Percentiles rank a stretch among this genome's conserved stretches.
phyloP scores from a whole-genome alignment of 2,888 invertebrate genomes.

The Hirtodrosophila cameraria region DNA sequence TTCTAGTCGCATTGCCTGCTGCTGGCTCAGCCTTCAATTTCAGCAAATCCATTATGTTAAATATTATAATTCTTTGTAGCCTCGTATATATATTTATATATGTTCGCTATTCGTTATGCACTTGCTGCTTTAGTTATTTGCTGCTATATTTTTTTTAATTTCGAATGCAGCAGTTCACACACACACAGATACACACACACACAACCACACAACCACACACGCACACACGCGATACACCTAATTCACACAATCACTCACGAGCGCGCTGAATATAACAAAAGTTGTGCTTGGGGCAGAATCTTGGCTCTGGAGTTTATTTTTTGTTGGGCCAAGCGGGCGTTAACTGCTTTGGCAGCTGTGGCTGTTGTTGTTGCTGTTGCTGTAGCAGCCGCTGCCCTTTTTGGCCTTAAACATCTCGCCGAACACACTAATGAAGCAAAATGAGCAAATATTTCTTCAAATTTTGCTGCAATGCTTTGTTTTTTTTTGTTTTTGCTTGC shows the following conservation, averaged over 20 bases:
- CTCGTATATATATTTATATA: constrained; percentile 16
- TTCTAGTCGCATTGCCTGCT: constrained; percentile 30
- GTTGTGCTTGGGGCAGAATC: constrained; percentile 16
- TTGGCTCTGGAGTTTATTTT: constrained; percentile 12
- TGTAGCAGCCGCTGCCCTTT: constrained; percentile 42
- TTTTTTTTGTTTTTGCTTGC: too few species aligned
- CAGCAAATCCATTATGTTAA: constrained; percentile 72
- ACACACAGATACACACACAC: constrained; percentile 19
- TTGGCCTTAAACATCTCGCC: constrained; percentile 59
- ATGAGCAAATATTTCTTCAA: constrained; percentile 71
- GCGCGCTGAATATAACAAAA: constrained; percentile 22
- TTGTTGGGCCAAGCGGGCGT: constrained; percentile 22
- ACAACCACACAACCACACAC: constrained; percentile 5
- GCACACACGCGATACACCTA: constrained; percentile 5
- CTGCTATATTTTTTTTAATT: constrained; percentile 72
- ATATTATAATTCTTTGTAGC: constrained; percentile 51
- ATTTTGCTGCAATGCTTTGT: constrained; percentile 38
- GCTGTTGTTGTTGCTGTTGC: constrained; percentile 25
- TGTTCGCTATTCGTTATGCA: constrained; percentile 20
- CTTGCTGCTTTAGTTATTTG: constrained; percentile 18
- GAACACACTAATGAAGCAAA: constrained; percentile 72
- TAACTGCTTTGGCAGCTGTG: constrained; percentile 3
- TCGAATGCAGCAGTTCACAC: constrained; percentile 58
- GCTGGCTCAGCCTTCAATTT: constrained; percentile 52
- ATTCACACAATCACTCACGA: constrained; percentile 21